Conservation (phyloP, 2,888 invertebrate species). For the Antheraea yamamai region DNA sequence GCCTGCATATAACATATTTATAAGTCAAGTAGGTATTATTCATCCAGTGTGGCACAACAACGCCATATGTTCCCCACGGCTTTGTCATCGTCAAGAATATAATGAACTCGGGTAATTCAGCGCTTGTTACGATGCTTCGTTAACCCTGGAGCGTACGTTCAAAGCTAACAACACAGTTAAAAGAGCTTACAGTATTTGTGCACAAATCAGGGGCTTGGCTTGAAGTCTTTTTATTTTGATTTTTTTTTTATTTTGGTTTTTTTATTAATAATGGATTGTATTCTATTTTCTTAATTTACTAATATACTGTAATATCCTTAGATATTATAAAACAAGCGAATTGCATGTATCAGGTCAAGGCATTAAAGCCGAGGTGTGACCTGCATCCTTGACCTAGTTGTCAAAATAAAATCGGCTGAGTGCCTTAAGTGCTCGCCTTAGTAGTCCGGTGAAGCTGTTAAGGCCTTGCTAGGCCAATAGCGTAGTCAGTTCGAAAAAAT, state of each 20-base stretch:
- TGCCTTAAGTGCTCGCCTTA: too few species aligned
- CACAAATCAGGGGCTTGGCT: neutral
- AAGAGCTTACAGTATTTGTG: neutral
- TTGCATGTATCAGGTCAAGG: too few species aligned
- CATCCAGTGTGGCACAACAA: constrained; percentile 32
- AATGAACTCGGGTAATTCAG: constrained; percentile 28
- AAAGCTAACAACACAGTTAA: constrained; percentile 3
- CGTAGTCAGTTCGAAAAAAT: too few species aligned
- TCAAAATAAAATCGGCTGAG: too few species aligned
- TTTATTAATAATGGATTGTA: neutral
- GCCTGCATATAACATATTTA: neutral
- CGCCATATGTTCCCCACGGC: constrained; percentile 17
- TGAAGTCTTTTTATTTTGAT: neutral
- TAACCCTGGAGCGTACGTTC: neutral
- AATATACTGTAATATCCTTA: too few species aligned
- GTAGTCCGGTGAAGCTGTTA: too few species aligned
- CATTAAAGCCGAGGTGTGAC: too few species aligned
- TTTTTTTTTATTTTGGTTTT: neutral
- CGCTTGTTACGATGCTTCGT: constrained; percentile 5
- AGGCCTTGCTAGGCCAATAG: too few species aligned
- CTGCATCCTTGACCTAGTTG: too few species aligned
- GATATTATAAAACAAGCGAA: too few species aligned
- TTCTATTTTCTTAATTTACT: neutral
- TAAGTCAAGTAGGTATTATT: constrained; percentile 7
- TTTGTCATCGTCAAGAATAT: constrained; percentile 35